Evolutionary conservation across 2,888 invertebrate genomes (phyloP), one percentile per base, ranked within the genome.

Genomic region (Apamea anceps): DNA sequence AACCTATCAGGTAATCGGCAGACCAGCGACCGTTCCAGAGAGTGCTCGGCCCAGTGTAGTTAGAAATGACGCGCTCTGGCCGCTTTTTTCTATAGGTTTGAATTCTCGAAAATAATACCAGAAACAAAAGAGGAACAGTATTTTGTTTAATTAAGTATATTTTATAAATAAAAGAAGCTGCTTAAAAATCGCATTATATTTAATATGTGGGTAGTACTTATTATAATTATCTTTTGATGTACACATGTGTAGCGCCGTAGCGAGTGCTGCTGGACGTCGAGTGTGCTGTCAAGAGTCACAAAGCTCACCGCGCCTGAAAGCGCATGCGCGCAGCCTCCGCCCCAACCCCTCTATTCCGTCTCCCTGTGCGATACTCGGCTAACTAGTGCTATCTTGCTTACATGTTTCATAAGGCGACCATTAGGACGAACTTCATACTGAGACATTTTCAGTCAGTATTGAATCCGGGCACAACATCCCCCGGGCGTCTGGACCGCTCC

Each of bases 281-380:
- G 57, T 60, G 57, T 60, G 57, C 73, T 81, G 68, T 85, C 78
- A 83, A 85, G 72, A 70, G 70, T 42, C 25, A 63, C 48, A 28
- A 63, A 76, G 72, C 45, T 79, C 42, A 48, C 18, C n/a, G 57
- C 12, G n/a, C 75, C 18, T 5, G 5, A 32, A 54, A 28, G 65
- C 90, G 96, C 96, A 94, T 94, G 96, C 95, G 95, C 92, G 91
- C 96, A 95, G 95, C 93, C 88, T 95, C 96, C 92, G 86, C 82
- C 87, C 84, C 89, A 85, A 84, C 85, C 90, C 88, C 89, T 84
- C 62, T 65, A 80, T 84, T 87, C 84, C 84, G 75, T 84, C 77
- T 80, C 82, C 75, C 72, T 63, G 75, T 78, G 76, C 83, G 68
- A 86, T 81, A 77, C 81, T 84, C 76, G 66, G 73, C 79, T 82